Base-by-base conservation (phyloP, 2,888 invertebrate genomes). In the Apomyelois bistriatella region DNA sequence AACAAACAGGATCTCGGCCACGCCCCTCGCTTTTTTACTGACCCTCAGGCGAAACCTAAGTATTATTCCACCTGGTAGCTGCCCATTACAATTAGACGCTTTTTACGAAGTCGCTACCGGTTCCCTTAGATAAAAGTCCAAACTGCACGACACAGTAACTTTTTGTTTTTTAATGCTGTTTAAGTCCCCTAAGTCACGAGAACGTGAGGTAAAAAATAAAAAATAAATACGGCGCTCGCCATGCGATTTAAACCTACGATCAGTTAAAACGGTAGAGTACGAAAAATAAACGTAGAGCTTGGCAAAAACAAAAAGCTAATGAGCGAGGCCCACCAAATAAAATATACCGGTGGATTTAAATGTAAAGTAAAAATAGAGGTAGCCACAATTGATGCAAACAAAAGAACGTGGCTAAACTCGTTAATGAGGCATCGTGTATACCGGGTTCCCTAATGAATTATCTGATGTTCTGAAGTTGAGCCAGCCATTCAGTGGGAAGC, bases 1-100 rank as follows among this genome's bases (percentile, higher is more conserved):
- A 89, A 87, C 87, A 89, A 90, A 90, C 85, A 88, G 70, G 69
- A 66, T 68, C 63, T 66, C 59, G 58, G 69, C 62, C 73, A 71
- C 77, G 72, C 73, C 76, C 73, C 62, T 67, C 67, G 55, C 74
- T 74, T 73, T 68, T 68, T 68, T 67, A 54, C 60, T 71, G 70
- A 66, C 76, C 76, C 70, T 64, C 67, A 68, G 78, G 73, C 75
- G 64, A 71, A 72, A 64, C 58, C 59, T 58, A 62, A 62, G 66
- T 65, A 68, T 76, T 71, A 75, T 74, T 76, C 68, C 75, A 75
- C 69, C 70, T 75, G 71, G 70, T 64, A 67, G 65, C 68, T 68
- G 62, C 68, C 74, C 68, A 75, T 74, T 68, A 74, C 72, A 79
- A 79, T 82, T 80, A 82, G 72, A 74, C 61, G 63, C 64, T 74